Conservation (phyloP, 1,140 invertebrate genomes). For the Solen grandis region DNA sequence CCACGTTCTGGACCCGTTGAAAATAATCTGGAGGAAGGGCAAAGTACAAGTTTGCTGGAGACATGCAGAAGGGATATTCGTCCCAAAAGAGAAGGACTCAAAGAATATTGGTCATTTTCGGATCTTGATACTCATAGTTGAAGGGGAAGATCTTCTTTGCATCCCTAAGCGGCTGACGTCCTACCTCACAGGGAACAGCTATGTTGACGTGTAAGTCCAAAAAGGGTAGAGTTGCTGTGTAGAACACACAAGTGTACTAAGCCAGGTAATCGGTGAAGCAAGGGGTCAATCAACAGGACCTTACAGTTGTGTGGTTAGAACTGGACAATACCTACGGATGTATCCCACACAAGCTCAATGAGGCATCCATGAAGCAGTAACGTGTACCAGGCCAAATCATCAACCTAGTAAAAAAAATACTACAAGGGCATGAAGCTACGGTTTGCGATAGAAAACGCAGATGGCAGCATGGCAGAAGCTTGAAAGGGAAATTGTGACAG, state of each 20-base stretch:
- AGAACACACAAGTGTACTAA: slow-evolving; percentile 34
- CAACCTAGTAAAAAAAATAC: too few relatives aligned
- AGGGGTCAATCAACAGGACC: not conserved
- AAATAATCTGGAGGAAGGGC: slow-evolving; percentile 22
- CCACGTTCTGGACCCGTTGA: too few relatives aligned
- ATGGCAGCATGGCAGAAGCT: too few relatives aligned
- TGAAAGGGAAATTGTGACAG: too few relatives aligned
- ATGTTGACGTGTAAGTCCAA: slow-evolving; percentile 26
- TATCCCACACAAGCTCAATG: slow-evolving; percentile 34
- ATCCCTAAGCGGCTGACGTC: not conserved
- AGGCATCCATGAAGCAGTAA: too few relatives aligned
- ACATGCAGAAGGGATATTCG: not conserved
- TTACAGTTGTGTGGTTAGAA: slow-evolving; percentile 47
- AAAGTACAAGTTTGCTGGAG: not conserved
- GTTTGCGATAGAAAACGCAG: too few relatives aligned
- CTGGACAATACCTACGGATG: too few relatives aligned
- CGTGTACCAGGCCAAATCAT: too few relatives aligned
- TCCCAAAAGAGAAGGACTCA: slow-evolving; percentile 30
- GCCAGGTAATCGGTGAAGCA: slow-evolving; percentile 13
- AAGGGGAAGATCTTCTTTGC: slow-evolving; percentile 25
- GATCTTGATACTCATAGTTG: slow-evolving; percentile 5
- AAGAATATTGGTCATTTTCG: not conserved
- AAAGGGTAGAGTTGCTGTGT: slow-evolving; percentile 34
- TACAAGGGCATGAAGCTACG: too few relatives aligned
- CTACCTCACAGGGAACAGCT: slow-evolving; percentile 19